A percentile compares a stretch with the other conserved stretches of the same genome.
These are phyloP conservation scores for Cryptocephalus primarius DNA, from an alignment of 2,888 invertebrate species.

Conservation along the genomic window DNA sequence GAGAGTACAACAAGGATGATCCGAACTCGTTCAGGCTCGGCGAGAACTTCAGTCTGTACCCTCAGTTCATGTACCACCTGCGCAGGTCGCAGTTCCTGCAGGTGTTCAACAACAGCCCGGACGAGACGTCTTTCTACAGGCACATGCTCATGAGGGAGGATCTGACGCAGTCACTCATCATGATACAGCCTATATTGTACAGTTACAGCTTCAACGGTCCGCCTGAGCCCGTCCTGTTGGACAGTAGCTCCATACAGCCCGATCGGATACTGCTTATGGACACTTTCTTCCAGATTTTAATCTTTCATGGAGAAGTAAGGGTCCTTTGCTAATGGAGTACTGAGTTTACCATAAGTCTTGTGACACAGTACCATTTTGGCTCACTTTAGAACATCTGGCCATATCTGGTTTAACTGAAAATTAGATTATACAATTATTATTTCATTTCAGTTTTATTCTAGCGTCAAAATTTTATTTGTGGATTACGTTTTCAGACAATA, in stretches of 20 bases:
- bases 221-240: conserved; percentile 92
- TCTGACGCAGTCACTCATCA: conserved; percentile 92
- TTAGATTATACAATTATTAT: too few relatives aligned
- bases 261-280: conserved; percentile 98
- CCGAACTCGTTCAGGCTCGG: conserved; percentile 91
- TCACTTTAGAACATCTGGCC: too few relatives aligned
- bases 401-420: too few relatives aligned
- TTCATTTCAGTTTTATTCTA: too few relatives aligned
- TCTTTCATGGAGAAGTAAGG: conserved; percentile 93
- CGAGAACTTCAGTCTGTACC: conserved; percentile 96
- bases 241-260: conserved; percentile 94
- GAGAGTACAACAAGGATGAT: conserved; percentile 96
- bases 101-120: conserved; percentile 99
- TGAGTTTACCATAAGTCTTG: too few relatives aligned
- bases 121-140: conserved; percentile 98
- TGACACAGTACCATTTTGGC: too few relatives aligned
- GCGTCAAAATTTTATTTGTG: not conserved
- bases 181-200: conserved; percentile 99
- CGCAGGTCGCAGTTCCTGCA: conserved; percentile 97
- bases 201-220: conserved; percentile 98
- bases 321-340: not conserved
- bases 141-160: conserved; percentile 98
- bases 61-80: conserved; percentile 99
- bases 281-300: conserved; percentile 99
- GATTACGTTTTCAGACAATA: conserved; percentile 61